Conservation (phyloP, 2,797 vertebrate species). For the Danio albolineatus region DNA sequence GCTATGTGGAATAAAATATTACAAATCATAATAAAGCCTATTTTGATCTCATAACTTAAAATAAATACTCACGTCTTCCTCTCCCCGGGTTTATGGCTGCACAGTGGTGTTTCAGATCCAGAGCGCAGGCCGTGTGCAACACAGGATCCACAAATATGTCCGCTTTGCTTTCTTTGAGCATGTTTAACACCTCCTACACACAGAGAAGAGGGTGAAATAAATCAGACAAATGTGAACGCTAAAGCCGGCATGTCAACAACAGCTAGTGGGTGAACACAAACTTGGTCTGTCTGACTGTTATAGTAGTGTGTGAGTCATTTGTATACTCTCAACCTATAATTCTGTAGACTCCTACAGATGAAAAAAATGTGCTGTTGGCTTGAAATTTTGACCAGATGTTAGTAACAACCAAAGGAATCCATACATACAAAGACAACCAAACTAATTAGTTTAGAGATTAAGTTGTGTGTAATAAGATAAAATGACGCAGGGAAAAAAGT, state of each 20-base stretch:
- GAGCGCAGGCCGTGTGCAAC: slow-evolving; percentile 88
- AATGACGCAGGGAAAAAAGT: too few relatives aligned
- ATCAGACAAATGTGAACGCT: not conserved
- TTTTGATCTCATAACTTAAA: too few relatives aligned
- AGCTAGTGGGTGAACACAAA: too few relatives aligned
- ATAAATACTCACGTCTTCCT: slow-evolving; percentile 84
- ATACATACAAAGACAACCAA: too few relatives aligned
- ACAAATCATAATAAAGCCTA: not conserved
- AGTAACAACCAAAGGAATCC: too few relatives aligned
- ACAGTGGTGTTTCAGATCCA: slow-evolving; percentile 91
- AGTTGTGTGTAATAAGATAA: too few relatives aligned
- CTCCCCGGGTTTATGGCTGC: slow-evolving; percentile 87
- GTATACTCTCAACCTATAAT: too few relatives aligned
- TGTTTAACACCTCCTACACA: slow-evolving; percentile 86
- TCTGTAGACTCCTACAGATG: too few relatives aligned
- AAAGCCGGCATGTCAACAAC: not conserved
- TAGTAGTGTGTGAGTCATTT: not conserved
- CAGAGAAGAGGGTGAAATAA: not conserved
- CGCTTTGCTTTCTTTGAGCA: slow-evolving; percentile 91
- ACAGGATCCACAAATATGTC: slow-evolving; percentile 91
- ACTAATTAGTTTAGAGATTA: too few relatives aligned
- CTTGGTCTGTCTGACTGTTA: not conserved
- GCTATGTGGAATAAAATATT: not conserved
- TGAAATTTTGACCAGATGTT: too few relatives aligned
- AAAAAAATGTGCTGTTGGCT: too few relatives aligned